Percentiles rank a stretch among this genome's conserved stretches.
Evolutionary conservation across 92 coral and sea anemone genomes (phyloP).

Genomic region (Phenganax stokvisi): DNA sequence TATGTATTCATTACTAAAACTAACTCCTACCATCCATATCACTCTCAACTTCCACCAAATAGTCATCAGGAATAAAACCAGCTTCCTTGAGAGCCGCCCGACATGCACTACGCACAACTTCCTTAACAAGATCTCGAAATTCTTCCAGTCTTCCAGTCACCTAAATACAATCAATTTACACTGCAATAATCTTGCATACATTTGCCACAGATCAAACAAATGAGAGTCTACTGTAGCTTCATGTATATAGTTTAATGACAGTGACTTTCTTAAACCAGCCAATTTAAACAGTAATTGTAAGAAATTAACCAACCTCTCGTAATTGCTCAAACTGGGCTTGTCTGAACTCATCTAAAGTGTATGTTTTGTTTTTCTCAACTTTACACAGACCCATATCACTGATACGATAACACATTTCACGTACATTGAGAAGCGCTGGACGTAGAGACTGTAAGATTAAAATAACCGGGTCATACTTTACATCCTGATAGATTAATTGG

Average conservation of each 20-base stretch:
- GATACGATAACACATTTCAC: slow-evolving; percentile 98
- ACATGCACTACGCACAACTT: slow-evolving; percentile 96
- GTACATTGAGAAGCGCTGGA: slow-evolving; percentile 91
- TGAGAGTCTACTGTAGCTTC: background rate
- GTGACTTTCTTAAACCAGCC: background rate
- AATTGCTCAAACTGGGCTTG: slow-evolving; percentile 93
- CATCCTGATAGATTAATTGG: background rate
- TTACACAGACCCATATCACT: slow-evolving; percentile 98
- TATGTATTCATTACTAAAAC: background rate
- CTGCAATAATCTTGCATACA: background rate
- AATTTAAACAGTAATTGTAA: background rate
- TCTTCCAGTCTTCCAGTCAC: slow-evolving; percentile 97
- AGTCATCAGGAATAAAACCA: slow-evolving; percentile 98
- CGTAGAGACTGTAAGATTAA: slow-evolving; percentile 60
- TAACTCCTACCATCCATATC: slow-evolving; percentile 60
- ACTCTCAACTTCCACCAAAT: slow-evolving; percentile 92
- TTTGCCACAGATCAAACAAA: background rate
- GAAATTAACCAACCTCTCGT: slow-evolving; percentile 57
- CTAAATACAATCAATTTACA: slow-evolving; percentile 35
- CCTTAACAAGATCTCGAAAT: slow-evolving; percentile 96
- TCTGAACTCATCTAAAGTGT: slow-evolving; percentile 91
- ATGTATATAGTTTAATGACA: background rate
- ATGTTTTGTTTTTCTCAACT: slow-evolving; percentile 91
- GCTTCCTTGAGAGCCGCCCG: slow-evolving; percentile 95
- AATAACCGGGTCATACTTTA: background rate